Base-by-base conservation (phyloP, 2,888 invertebrate species). In the Lottia gigantea region DNA sequence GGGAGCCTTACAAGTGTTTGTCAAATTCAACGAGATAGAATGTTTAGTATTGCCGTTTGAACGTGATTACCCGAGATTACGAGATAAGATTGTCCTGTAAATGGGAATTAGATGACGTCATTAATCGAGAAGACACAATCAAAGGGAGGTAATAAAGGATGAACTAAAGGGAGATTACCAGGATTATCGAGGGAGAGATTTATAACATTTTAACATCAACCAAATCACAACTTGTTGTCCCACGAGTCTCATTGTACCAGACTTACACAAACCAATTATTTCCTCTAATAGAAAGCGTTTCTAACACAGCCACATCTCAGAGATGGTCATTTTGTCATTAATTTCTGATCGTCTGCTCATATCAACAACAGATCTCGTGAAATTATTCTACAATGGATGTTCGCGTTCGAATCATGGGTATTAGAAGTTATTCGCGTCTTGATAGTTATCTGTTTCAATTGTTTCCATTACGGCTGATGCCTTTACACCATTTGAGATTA, bases 151-250 rank as follows among this genome's bases (percentile, higher is more conserved):
- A 55, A 55, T 55, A 19, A 55, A 19, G 55, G 23, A 23, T 19
- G 55, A 55, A 55, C 19, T 55, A 55, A 55, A 55, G 55, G 55
- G 12, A 55, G 55, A 55, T 55, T 55, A 55, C 23, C 19, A 23
- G 23, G 55, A 55, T 55, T 55, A 55, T 55, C 55, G 19, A 55
- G 55, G 55, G 55, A 55, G 55, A 55, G 19, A 55, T 55, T 55
- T 55, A 55, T 55, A 19, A 55, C 55, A 55, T 55, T 55, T 55
- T 55, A 55, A 55, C 55, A 55, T 55, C 23, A 55, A 55, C 55
- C 23, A 23, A 55, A 55, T 55, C 55, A 55, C 55, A 19, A 19
- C 55, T 55, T 55, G 55, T 55, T 55, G 23, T 55, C 55, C 55
- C 55, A 23, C 12, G 55, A 23, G 55, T 23, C 55, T 55, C 55